Evolutionary conservation across 2,888 invertebrate species (phyloP).

Genomic region (Beris morrisii): DNA sequence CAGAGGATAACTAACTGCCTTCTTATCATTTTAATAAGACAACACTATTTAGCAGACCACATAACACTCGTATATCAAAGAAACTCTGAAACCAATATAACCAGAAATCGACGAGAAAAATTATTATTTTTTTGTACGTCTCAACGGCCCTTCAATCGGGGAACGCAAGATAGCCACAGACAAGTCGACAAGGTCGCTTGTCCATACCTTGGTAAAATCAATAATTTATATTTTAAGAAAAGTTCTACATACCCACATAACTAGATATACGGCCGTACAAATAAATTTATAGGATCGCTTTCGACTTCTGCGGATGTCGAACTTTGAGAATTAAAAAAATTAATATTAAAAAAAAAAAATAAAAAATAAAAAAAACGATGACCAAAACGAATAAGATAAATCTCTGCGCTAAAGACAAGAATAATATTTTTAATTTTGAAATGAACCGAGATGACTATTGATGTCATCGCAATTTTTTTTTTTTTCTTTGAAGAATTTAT

Average conservation of each 20-base stretch:
- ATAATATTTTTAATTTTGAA: no score
- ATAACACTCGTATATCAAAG: conserved; percentile 20
- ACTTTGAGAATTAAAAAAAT: no score
- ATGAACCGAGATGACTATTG: background rate
- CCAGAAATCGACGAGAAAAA: background rate
- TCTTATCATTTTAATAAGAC: conserved; percentile 33
- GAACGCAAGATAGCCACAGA: conserved; percentile 6
- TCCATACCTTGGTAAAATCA: no score
- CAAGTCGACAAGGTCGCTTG: background rate
- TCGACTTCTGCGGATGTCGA: no score
- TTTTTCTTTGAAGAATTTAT: background rate
- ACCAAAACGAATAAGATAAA: no score
- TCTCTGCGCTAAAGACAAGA: no score
- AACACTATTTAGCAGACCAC: conserved; percentile 32
- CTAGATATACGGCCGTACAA: no score
- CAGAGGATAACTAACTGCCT: conserved; percentile 23
- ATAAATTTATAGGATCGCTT: no score
- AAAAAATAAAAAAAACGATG: no score
- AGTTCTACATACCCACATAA: no score
- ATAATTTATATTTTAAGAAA: no score
- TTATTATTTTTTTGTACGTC: background rate
- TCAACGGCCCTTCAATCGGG: conserved; percentile 9
- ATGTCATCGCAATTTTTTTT: background rate
- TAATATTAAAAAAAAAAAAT: no score
- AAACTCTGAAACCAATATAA: conserved; percentile 15